Conservation (phyloP, 1,140 invertebrate species). For the Tetragonula clypearis region DNA sequence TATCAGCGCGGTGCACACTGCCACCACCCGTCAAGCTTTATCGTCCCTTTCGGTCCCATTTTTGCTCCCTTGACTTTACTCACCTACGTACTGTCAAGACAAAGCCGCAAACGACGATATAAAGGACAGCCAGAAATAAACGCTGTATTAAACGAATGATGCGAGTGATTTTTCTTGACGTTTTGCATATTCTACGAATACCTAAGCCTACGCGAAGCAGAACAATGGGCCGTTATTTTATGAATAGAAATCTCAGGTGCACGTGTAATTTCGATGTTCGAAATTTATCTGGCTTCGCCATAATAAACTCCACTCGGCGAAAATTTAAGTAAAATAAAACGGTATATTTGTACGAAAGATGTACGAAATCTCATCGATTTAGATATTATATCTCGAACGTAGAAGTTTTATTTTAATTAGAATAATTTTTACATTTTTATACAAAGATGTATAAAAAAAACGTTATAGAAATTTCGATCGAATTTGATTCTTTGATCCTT, state of each 20-base stretch:
- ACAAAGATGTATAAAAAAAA: neutral
- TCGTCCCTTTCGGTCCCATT: conserved; percentile 65
- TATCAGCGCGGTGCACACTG: conserved; percentile 76
- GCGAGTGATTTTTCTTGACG: conserved; percentile 29
- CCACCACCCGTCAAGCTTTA: conserved; percentile 62
- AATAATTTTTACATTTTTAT: neutral
- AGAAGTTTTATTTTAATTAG: neutral
- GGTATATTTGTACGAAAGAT: no score
- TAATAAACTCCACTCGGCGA: no score
- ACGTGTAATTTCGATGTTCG: neutral
- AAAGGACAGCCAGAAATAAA: conserved; percentile 51
- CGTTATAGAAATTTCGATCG: neutral
- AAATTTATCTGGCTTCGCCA: no score
- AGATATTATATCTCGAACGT: neutral
- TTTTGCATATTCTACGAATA: neutral
- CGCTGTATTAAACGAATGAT: conserved; percentile 48
- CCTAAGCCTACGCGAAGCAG: neutral
- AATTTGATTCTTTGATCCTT: neutral
- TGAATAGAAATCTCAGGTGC: neutral
- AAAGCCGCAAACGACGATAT: conserved; percentile 62
- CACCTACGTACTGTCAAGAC: conserved; percentile 56
- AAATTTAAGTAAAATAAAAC: no score
- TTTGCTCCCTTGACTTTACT: conserved; percentile 54
- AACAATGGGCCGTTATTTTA: neutral
- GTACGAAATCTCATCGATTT: no score